These are phyloP conservation scores for Chrysomela aeneicollis DNA, from an alignment of 2,888 invertebrate genomes.

Conservation along the genomic window DNA sequence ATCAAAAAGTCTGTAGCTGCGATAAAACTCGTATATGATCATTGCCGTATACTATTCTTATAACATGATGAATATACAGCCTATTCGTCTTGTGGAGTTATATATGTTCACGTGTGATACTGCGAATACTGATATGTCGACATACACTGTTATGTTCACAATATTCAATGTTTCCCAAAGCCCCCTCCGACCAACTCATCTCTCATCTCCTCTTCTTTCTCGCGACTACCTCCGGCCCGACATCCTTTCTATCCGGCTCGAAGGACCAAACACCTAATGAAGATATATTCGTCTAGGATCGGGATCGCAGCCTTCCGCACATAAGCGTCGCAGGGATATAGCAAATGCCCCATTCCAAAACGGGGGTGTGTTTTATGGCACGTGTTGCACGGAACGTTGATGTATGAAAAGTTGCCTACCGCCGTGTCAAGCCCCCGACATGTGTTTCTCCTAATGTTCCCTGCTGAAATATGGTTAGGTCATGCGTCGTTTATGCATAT, in stretches of 20 bases:
- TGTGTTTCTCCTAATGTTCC: constrained; percentile 36
- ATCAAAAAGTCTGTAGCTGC: too few species aligned
- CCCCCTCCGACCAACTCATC: too few species aligned
- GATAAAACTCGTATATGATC: too few species aligned
- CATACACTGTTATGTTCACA: too few species aligned
- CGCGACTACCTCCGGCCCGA: not conserved
- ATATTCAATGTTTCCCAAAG: too few species aligned
- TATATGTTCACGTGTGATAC: too few species aligned
- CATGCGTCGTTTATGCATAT: constrained; percentile 18
- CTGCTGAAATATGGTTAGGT: constrained; percentile 26
- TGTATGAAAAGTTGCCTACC: constrained; percentile 32
- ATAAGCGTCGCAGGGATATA: constrained; percentile 21
- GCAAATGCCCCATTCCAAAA: constrained; percentile 22
- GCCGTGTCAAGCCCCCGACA: constrained; percentile 26
- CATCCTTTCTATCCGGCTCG: not conserved
- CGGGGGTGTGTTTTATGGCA: constrained; percentile 31
- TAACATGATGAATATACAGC: too few species aligned
- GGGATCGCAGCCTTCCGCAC: constrained; percentile 24
- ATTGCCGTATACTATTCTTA: too few species aligned
- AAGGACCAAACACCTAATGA: constrained; percentile 28
- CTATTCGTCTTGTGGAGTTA: too few species aligned
- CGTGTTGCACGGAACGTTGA: constrained; percentile 36
- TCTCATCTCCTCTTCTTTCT: not conserved
- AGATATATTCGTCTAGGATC: constrained; percentile 29
- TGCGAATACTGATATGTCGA: too few species aligned